Percentiles rank a stretch among this genome's conserved stretches.
These are phyloP conservation scores for Meloidogyne chitwoodi DNA, from an alignment of 1,140 invertebrate genomes.

Conservation along the genomic window DNA sequence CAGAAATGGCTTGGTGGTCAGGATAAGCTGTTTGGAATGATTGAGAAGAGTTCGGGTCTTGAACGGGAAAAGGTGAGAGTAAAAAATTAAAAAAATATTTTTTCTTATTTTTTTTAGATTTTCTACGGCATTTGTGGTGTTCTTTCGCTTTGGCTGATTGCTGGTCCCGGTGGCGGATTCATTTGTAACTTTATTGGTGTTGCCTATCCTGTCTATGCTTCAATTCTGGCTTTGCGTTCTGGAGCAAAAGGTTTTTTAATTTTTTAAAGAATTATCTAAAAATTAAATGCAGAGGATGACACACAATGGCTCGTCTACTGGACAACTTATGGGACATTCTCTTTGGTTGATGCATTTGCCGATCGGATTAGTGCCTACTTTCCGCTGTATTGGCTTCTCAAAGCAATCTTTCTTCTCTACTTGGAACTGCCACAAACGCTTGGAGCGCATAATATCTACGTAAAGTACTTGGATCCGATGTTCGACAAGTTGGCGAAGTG, in stretches of 20 bases:
- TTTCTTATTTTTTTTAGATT: slow-evolving; percentile 65
- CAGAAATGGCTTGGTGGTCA: not conserved
- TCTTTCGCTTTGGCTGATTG: slow-evolving; percentile 75
- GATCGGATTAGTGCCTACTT: not conserved
- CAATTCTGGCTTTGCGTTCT: slow-evolving; percentile 36
- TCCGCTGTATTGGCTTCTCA: slow-evolving; percentile 1
- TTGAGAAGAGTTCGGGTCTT: not conserved
- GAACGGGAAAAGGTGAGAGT: slow-evolving; percentile 27
- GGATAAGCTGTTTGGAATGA: not conserved
- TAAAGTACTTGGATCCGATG: not conserved
- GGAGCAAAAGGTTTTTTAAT: not conserved
- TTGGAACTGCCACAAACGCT: not conserved
- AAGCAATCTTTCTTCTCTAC: slow-evolving; percentile 4
- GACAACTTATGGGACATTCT: not conserved
- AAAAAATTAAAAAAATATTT: not conserved
- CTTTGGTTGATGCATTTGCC: not conserved
- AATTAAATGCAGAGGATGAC: not conserved
- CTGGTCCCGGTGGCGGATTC: slow-evolving; percentile 87
- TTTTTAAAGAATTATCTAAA: not conserved
- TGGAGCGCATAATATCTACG: slow-evolving; percentile 5
- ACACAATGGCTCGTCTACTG: slow-evolving; percentile 13
- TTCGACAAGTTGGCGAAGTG: not conserved
- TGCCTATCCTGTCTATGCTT: slow-evolving; percentile 87
- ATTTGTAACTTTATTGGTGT: slow-evolving; percentile 82
- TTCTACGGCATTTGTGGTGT: slow-evolving; percentile 25